Percentiles rank a stretch among this genome's conserved stretches.
Evolutionary conservation across 2,888 invertebrate genomes (phyloP).

Genomic region (Trichogramma dendrolimi): DNA sequence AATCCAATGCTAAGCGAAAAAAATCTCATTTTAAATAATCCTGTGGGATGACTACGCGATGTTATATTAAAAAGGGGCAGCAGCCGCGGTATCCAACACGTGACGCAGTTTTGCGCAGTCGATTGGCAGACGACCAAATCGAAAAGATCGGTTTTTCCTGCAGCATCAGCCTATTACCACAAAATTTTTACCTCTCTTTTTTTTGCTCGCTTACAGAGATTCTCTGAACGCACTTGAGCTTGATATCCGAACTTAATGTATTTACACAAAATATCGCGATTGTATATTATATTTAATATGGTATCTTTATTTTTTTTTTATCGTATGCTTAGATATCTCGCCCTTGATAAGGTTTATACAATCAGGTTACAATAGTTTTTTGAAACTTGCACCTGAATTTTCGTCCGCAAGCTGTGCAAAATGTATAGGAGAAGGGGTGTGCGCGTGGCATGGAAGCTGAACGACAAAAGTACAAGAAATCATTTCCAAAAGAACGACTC

Average conservation of each 20-base stretch:
- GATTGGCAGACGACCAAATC: slow-evolving; percentile 48
- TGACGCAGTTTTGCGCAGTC: slow-evolving; percentile 19
- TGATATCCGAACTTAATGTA: no score
- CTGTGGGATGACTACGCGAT: slow-evolving; percentile 29
- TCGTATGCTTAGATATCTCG: no score
- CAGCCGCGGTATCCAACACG: neutral
- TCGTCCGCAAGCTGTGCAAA: neutral
- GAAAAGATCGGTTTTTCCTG: slow-evolving; percentile 37
- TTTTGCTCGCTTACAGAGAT: slow-evolving; percentile 24
- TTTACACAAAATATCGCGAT: no score
- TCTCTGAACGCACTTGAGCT: slow-evolving; percentile 19
- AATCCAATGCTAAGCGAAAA: no score
- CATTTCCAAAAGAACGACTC: neutral
- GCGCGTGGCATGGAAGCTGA: slow-evolving; percentile 17
- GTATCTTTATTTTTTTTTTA: no score
- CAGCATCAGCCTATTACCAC: slow-evolving; percentile 3
- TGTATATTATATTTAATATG: no score
- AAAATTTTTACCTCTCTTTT: no score
- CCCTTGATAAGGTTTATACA: no score
- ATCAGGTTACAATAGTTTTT: no score
- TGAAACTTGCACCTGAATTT: no score
- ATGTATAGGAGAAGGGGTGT: neutral
- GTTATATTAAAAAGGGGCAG: slow-evolving; percentile 42
- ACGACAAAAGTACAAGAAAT: slow-evolving; percentile 22
- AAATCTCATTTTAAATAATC: no score